Evolutionary conservation across 1,140 invertebrate genomes (phyloP).

Genomic region (Papilio helenus): DNA sequence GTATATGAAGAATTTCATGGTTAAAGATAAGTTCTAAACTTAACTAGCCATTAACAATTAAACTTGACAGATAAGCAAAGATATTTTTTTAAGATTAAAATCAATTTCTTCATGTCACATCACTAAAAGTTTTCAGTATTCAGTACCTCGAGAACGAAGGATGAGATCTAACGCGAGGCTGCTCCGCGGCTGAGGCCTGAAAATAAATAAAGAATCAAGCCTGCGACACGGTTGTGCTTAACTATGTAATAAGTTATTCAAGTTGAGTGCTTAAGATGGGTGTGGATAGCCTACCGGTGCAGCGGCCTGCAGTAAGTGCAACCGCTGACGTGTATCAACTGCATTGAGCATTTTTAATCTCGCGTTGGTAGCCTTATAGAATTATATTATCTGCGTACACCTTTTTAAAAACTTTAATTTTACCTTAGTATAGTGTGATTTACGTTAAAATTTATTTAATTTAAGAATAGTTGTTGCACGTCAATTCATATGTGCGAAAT

Average conservation of each 20-base stretch:
- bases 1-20: no score
- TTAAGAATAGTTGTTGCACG: no score
- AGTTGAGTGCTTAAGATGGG: slow-evolving; percentile 59
- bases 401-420: not conserved
- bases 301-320: slow-evolving; percentile 53
- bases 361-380: not conserved
- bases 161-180: slow-evolving; percentile 59
- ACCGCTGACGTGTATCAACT: not conserved
- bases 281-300: slow-evolving; percentile 64
- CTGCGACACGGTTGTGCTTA: slow-evolving; percentile 45
- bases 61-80: not conserved
- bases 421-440: not conserved
- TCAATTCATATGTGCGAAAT: no score
- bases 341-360: not conserved
- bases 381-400: not conserved
- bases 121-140: slow-evolving; percentile 55
- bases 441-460: no score
- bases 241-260: slow-evolving; percentile 46
- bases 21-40: no score
- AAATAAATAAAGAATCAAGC: slow-evolving; percentile 47
- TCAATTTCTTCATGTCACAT: slow-evolving; percentile 37
- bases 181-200: slow-evolving; percentile 52
- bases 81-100: no score
- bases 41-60: no score
- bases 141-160: slow-evolving; percentile 56